Base-by-base conservation (phyloP, 2,113 vertebrate genomes). In the Numenius arquata region DNA sequence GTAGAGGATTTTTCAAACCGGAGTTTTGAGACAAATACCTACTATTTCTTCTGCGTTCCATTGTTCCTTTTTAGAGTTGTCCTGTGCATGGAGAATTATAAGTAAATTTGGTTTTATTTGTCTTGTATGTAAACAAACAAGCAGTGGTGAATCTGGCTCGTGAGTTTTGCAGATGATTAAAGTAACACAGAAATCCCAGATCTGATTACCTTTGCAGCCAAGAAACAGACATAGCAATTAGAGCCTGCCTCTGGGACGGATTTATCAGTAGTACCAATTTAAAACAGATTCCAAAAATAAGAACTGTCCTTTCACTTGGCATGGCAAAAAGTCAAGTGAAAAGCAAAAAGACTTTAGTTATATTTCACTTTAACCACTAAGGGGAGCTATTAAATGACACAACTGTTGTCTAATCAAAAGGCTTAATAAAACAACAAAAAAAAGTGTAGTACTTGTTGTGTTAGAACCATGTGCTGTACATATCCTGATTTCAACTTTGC, bases 401-500 rank as follows among this genome's bases (percentile, higher is more conserved):
- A n/a, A 52, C 5, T 3, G 14, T 4, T 16, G 27, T 36, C 11
- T 9, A 27, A 3, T 20, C 17, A 3, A 2, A 47, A 41, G 36
- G 4, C 36, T 55, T 8, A 3, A 6, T 45, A 36, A 38, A 12
- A 1, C 12, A 2, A 23, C 15, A 30, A n/a, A 2, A 6, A 11
- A 15, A 1, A 0, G 53, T 12, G 2, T 48, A 9, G 32, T 56
- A 41, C 48, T 90, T 27, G 0, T 74, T 95, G 84, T 93, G 61
- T 84, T 55, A 19, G 41, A 58, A 36, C 19, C 12, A 7, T 87
- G 67, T 94, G 66, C 70, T 63, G 82, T 63, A 63, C 82, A 8
- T 59, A 53, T 90, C 56, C 92, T 95, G 83, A 97, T 86, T 96
- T 62, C 85, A 93, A 77, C 89, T 97, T 90, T 41, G 92, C 87